Conservation (phyloP, 2,888 invertebrate species). For the Elysia crispata region DNA sequence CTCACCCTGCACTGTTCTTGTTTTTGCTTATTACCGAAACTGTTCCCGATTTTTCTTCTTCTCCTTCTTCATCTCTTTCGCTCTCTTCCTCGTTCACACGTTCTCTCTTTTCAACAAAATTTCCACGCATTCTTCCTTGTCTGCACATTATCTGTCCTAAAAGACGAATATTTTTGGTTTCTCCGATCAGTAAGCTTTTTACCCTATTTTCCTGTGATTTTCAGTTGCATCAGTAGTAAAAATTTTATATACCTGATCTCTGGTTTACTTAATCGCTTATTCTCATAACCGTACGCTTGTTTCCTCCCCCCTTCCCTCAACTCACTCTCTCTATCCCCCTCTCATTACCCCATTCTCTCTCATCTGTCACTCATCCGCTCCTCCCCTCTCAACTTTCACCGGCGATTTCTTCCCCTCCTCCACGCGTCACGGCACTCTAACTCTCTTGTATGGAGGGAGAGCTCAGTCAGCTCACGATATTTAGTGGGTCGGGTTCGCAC, state of each 20-base stretch:
- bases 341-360: background rate
- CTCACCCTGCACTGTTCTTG: conserved; percentile 3
- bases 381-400: background rate
- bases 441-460: background rate
- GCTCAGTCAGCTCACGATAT: background rate
- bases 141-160: too few relatives aligned
- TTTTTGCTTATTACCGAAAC: too few relatives aligned
- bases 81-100: conserved; percentile 14
- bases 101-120: conserved; percentile 41
- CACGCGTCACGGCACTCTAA: too few relatives aligned
- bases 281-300: conserved; percentile 2
- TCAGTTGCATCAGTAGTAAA: too few relatives aligned
- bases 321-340: conserved; percentile 2
- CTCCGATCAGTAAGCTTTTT: too few relatives aligned
- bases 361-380: background rate
- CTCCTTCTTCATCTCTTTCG: background rate
- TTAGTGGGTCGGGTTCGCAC: background rate
- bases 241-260: too few relatives aligned
- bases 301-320: background rate
- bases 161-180: too few relatives aligned
- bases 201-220: too few relatives aligned
- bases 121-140: too few relatives aligned
- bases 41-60: too few relatives aligned
- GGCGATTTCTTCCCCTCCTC: background rate
- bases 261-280: too few relatives aligned